Conservation (phyloP, 2,797 vertebrate species). For the Falco peregrinus region DNA sequence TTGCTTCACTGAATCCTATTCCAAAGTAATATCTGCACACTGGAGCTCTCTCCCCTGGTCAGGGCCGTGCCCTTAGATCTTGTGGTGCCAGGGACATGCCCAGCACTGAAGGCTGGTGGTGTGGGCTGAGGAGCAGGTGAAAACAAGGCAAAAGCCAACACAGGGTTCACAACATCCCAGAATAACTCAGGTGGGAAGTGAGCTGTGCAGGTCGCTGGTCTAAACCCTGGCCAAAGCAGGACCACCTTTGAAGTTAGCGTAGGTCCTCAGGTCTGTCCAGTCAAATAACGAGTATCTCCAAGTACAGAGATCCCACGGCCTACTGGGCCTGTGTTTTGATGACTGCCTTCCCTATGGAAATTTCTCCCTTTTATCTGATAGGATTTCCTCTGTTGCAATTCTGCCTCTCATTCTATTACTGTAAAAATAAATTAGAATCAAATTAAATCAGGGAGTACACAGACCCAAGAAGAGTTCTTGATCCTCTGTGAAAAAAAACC, state of each 20-base stretch:
- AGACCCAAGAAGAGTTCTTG: neutral
- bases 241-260: neutral
- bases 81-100: neutral
- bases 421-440: conserved; percentile 19
- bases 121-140: neutral
- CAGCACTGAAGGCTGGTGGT: neutral
- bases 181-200: neutral
- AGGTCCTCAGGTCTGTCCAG: neutral
- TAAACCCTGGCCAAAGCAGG: neutral
- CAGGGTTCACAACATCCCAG: neutral
- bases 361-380: neutral
- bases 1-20: neutral
- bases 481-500: neutral
- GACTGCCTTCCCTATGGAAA: neutral
- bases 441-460: neutral
- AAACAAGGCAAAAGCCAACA: neutral
- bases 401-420: neutral
- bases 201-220: neutral
- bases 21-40: neutral
- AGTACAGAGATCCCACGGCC: neutral
- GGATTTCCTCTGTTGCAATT: neutral
- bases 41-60: neutral
- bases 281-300: neutral
- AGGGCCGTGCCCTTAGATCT: neutral
- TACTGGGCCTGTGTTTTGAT: neutral